Percentiles rank a stretch among this genome's conserved stretches.
Conservation (phyloP, 2,113 vertebrate genomes). For the Cichladusa arquata region DNA sequence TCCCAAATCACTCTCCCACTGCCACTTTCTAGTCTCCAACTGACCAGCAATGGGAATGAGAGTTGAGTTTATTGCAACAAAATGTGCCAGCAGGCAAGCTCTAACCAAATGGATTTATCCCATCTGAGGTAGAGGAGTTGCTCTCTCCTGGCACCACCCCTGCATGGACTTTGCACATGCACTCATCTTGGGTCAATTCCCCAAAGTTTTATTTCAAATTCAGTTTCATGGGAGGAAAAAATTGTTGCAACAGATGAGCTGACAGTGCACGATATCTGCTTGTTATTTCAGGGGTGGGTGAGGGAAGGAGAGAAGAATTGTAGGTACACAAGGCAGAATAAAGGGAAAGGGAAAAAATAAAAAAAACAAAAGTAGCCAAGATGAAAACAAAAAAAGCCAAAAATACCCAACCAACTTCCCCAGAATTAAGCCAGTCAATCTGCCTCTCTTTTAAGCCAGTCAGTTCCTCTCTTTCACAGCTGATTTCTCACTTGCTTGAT, state of each 20-base stretch:
- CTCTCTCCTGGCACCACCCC: neutral
- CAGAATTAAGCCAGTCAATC: neutral
- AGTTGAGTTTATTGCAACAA: neutral
- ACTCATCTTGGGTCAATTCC: neutral
- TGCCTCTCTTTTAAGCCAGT: neutral
- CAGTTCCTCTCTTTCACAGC: neutral
- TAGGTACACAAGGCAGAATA: neutral
- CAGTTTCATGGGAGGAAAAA: neutral
- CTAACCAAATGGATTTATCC: no score
- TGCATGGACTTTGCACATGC: accelerated
- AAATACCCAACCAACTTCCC: neutral
- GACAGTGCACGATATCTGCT: neutral
- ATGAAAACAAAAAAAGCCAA: neutral
- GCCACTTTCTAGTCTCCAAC: neutral
- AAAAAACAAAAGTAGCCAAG: neutral
- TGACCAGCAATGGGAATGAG: neutral
- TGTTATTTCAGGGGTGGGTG: neutral
- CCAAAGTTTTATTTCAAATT: neutral
- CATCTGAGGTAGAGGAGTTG: neutral
- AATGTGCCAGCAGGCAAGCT: no score
- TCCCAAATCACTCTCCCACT: neutral
- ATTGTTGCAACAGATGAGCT: neutral
- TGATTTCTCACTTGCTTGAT: neutral
- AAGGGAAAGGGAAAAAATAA: neutral
- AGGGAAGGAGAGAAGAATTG: neutral